Base-by-base conservation (phyloP, 2,797 vertebrate genomes). In the Lutjanus campechanus region DNA sequence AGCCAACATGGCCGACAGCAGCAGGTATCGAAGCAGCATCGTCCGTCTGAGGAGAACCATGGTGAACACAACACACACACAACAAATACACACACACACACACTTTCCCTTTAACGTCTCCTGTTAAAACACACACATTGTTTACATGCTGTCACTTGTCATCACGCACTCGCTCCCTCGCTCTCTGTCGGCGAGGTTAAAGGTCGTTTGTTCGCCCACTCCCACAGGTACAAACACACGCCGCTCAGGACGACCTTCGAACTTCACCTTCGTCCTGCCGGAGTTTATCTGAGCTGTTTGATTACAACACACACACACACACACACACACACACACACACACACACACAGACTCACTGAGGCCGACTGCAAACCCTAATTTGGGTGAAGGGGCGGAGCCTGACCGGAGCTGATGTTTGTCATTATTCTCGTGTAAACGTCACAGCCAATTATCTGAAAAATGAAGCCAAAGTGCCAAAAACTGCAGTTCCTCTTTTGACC, bases 1-100 rank as follows among this genome's bases (percentile, higher is more conserved):
- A 68, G 87, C 82, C 83, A 94, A 68, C n/a, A 88, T 81, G 85
- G 88, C 73, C 1, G 81, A 59, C 69, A 92, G 81, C 66, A 93
- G 76, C 47, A 95, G 82, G 83, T 47, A 88, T 1, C 81, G 85
- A 53, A 58, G 73, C 50, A 79, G 71, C 36, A 1, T 8, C 3
- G 36, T 86, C 76, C 83, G 64, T 76, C 82, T 56, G 58, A 77
- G 76, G 68, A 73, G 43, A 63, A 84, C 67, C 90, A 94, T 94
- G 73, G 25, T 68, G 40, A 77, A 69, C 22, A 12, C 25, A 59
- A 63, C 65, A 49, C 64, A 75, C 16, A 62, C 76, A 25, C 25
- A 36, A 58, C 36, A 43, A 10, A 66, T 41, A 63, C 65, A 49
- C 64, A 75, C 16, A 59, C 16, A 59, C 43, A 69, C 74, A 58